Evolutionary conservation across 2,113 vertebrate species (phyloP).

Genomic region (Cebus imitator): DNA sequence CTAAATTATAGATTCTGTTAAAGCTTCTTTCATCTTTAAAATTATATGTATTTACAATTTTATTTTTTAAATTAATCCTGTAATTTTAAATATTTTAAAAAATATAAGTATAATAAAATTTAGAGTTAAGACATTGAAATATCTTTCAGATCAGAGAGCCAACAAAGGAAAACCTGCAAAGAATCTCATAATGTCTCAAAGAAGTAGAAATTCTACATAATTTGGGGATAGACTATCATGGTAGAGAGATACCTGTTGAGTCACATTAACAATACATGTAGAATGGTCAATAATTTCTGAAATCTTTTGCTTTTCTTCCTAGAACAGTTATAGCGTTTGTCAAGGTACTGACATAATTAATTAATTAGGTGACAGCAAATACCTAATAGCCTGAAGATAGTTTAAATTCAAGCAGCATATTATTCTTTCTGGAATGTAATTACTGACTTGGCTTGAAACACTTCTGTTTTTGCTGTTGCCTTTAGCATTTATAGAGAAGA

Average conservation of each 20-base stretch:
- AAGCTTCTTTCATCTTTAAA: neutral
- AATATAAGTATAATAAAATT: constrained; percentile 27
- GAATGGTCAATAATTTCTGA: constrained; percentile 35
- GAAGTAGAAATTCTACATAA: neutral
- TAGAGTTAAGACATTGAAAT: constrained; percentile 39
- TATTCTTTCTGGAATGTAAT: constrained; percentile 49
- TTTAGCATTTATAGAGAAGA: neutral
- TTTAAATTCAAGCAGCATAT: constrained; percentile 28
- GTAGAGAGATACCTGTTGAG: neutral
- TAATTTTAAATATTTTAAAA: neutral
- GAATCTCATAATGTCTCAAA: neutral
- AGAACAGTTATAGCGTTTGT: constrained; percentile 34
- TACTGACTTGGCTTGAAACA: neutral
- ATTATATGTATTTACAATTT: neutral
- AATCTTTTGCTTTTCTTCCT: constrained; percentile 58
- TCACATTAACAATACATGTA: neutral
- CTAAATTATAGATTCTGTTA: neutral
- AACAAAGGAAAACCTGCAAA: constrained; percentile 53
- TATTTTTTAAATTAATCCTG: neutral
- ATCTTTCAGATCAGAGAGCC: neutral
- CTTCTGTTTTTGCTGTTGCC: neutral
- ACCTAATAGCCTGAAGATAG: constrained; percentile 39
- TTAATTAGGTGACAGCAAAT: constrained; percentile 23
- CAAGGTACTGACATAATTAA: constrained; percentile 8
- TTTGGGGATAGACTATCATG: neutral